Base-by-base conservation (phyloP, 2,113 vertebrate species). In the Peucedramus taeniatus region DNA sequence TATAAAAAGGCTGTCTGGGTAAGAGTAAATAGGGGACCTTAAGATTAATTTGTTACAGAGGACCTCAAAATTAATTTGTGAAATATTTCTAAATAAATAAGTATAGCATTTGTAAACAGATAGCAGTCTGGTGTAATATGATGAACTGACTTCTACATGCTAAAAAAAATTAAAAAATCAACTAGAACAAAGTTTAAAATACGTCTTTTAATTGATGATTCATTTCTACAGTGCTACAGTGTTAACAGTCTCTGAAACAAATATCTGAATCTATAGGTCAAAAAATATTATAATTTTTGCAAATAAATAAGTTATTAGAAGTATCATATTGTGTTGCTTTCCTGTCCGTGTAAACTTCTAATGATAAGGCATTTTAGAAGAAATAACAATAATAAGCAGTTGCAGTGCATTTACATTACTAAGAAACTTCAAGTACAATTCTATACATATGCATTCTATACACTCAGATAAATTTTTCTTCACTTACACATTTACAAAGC, bases 241-340 rank as follows among this genome's bases (percentile, higher is more conserved):
- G 65, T 79, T 84, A 90, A 85, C 54, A 74, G 49, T 63, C 85
- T 90, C 89, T 82, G 69, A 91, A 91, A 76, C 51, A 89, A 72
- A 15, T 71, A 59, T 45, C 39, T 54, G 65, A 86, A 37, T 75
- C 51, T 81, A 35, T 56, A 93, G 51, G 63, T 81, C 44, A 66
- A 96, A 64, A 92, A 84, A 51, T 57, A 44, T 68, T 79, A 42
- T 33, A 59, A 56, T 47, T 50, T 91, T 83, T 91, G 53, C 69
- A 94, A 96, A 91, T 83, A 91, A 95, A 59, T 91, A 85, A 93
- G 23, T 88, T 94, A 94, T 61, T 91, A 60, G 35, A 94, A 70
- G 42, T 54, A 75, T 50, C 6, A 63, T 53, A 85, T n/a, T 13
- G 13, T 64, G 40, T 45, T 87, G 35, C 39, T 84, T 78, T 88